These are phyloP conservation scores for Luffia ferchaultella DNA, from an alignment of 2,888 invertebrate genomes.

Conservation along the genomic window DNA sequence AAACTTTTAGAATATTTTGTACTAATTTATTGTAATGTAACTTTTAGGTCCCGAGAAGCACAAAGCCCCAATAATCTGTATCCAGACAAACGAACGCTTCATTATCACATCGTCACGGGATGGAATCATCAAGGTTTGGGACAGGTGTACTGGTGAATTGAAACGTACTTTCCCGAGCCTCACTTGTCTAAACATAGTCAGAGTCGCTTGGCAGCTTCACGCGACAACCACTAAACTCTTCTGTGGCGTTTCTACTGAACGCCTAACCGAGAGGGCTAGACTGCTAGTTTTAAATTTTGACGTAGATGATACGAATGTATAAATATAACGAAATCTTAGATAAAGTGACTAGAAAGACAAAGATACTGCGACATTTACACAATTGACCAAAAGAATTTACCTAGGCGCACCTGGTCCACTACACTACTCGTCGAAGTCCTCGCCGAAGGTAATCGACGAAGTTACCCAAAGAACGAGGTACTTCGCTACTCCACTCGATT, in stretches of 20 bases:
- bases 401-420: too few species aligned
- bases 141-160: constrained; percentile 95
- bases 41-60: constrained; percentile 97
- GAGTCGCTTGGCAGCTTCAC: constrained; percentile 96
- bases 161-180: constrained; percentile 94
- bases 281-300: constrained; percentile 97
- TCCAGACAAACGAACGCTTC: constrained; percentile 96
- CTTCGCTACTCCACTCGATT: too few species aligned
- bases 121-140: constrained; percentile 99
- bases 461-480: too few species aligned
- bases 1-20: too few species aligned
- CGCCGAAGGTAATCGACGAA: too few species aligned
- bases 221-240: constrained; percentile 97
- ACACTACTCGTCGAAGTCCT: too few species aligned
- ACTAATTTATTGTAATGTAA: too few species aligned
- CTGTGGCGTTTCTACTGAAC: constrained; percentile 98
- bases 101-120: constrained; percentile 99
- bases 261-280: constrained; percentile 99
- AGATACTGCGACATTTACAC: too few species aligned
- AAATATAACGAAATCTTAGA: too few species aligned
- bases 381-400: too few species aligned
- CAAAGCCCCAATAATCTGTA: constrained; percentile 97
- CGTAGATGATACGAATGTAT: too few species aligned
- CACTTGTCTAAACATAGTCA: constrained; percentile 95
- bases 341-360: too few species aligned